These are phyloP conservation scores for Pandemis heparana DNA, from an alignment of 2,888 invertebrate species.

Conservation along the genomic window DNA sequence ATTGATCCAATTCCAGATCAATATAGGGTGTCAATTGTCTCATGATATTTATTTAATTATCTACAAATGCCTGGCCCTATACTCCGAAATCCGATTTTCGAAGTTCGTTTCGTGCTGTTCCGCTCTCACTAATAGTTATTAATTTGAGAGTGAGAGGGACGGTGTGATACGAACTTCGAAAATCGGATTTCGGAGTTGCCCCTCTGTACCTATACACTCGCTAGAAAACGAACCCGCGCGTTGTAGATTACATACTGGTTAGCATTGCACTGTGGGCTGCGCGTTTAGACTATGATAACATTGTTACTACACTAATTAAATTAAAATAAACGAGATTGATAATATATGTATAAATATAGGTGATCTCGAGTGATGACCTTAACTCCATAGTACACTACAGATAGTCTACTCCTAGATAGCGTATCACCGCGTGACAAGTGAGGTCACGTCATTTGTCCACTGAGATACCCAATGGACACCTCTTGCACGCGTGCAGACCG, in stretches of 20 bases:
- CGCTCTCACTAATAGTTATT: too few species aligned
- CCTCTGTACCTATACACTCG: too few species aligned
- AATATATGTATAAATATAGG: not conserved
- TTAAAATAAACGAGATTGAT: conserved; percentile 15
- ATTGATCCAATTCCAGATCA: not conserved
- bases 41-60: too few species aligned
- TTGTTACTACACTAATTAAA: not conserved
- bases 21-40: not conserved
- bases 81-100: too few species aligned
- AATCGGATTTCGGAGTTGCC: too few species aligned
- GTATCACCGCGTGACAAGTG: not conserved
- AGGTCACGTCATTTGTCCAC: not conserved
- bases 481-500: not conserved
- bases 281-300: not conserved
- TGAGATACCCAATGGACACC: not conserved
- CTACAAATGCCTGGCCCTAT: too few species aligned
- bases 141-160: too few species aligned
- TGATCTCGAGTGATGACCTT: conserved; percentile 13
- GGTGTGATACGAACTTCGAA: too few species aligned
- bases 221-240: not conserved
- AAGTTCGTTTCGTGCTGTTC: too few species aligned
- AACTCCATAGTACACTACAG: not conserved
- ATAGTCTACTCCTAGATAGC: not conserved
- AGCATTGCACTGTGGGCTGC: not conserved
- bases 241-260: not conserved